Evolutionary conservation across 2,113 vertebrate genomes (phyloP), one percentile per base, ranked within the genome.

Genomic region (Regulus satrapa): DNA sequence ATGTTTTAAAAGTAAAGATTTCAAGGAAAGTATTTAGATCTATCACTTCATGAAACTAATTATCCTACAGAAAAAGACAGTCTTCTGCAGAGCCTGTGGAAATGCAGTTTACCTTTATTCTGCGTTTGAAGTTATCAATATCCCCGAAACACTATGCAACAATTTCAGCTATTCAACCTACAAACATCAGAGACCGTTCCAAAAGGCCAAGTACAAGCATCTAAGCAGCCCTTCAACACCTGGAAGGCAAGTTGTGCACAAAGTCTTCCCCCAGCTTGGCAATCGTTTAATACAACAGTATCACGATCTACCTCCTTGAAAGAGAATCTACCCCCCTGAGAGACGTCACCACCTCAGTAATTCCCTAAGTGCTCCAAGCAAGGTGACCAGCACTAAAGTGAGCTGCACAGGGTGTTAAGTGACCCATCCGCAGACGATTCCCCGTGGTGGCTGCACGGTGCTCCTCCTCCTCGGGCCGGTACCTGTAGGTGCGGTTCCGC

Each of bases 401-500:
- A 90, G 40, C 28, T 11, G 23, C 62, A 29, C 12, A 46, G 26
- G 7, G 45, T 25, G 55, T 59, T 14, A 86, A 73, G 26, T 9
- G 45, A 78, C 59, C 24, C 23, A 31, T 19, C 31, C 41, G 36
- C 56, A 56, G 5, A 2, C 0, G 23, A 56, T 25, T n/a, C 34
- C 61, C 52, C n/a, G n/a, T n/a, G n/a, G n/a, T n/a, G n/a, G n/a
- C n/a, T n/a, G n/a, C n/a, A n/a, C n/a, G n/a, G n/a, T n/a, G n/a
- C n/a, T n/a, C n/a, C n/a, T n/a, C n/a, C n/a, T n/a, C n/a, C n/a
- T n/a, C n/a, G n/a, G n/a, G n/a, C n/a, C 9, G 45, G 82, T 99
- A 99, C 99, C 99, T 99, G 99, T 99, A 99, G 75, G 99, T 99
- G 98, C 99, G 99, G 98, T 98, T 99, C 99, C 99, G 99, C 98